Base-by-base conservation (phyloP, 2,113 vertebrate genomes). In the Dolichotis patagonum region DNA sequence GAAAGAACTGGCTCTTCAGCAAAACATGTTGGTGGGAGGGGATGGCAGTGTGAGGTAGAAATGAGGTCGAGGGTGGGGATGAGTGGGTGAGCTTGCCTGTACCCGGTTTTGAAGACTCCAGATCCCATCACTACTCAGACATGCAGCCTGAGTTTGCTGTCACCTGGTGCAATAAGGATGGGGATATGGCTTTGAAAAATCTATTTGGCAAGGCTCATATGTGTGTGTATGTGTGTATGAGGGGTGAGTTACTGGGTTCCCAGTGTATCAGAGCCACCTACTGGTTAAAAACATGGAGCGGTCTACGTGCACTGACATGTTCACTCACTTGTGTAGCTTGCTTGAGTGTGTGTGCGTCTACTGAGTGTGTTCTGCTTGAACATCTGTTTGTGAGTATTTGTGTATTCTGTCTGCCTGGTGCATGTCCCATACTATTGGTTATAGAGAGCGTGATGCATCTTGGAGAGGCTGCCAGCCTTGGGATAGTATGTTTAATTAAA, bases 401-500 rank as follows among this genome's bases (percentile, higher is more conserved):
- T 84, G 24, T 62, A 46, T 84, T 80, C 88, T 84, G 6, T 93
- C 35, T 91, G 80, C 35, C 58, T 90, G 84, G n/a, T 54, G 41
- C 24, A 32, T 7, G 30, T 94, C 63, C 84, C 35, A 52, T 83
- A 8, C 60, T 88, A 60, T 87, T 93, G 73, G 54, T 80, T 16
- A 22, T 46, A 43, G 73, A 60, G 93, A 86, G 46, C 75, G 38
- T 90, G 88, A 54, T 63, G 38, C 32, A 63, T 80, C 38, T 54
- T 41, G 22, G 63, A 81, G 26, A 80, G 12, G 54, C 28, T 89
- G 54, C 46, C 73, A 35, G 75, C 80, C 63, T 95, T 94, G 38
- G 77, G 75, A 87, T 84, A 91, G 3, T 49, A 77, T 62, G 60
- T 62, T 84, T 94, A 94, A 95, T 90, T 93, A 88, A 94, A 91